Percentiles rank a stretch among this genome's conserved stretches.
These are phyloP conservation scores for Eupithecia subfuscata DNA, from an alignment of 2,888 invertebrate species.

Conservation along the genomic window DNA sequence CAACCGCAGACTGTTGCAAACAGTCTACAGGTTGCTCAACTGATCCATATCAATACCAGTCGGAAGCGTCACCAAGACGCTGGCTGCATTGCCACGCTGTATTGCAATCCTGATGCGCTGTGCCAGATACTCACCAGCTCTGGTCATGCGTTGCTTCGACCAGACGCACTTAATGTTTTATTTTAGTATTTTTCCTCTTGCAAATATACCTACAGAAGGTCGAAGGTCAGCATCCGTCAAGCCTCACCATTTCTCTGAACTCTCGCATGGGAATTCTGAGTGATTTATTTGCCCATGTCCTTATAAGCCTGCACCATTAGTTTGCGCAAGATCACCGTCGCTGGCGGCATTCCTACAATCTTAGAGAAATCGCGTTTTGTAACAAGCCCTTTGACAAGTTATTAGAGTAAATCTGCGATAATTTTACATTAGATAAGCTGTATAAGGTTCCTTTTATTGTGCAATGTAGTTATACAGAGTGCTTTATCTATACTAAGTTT, in stretches of 20 bases:
- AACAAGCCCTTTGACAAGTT: conserved; percentile 27
- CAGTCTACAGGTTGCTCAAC: too few species aligned
- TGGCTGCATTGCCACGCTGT: too few species aligned
- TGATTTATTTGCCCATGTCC: conserved; percentile 12
- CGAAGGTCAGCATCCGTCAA: conserved; percentile 6
- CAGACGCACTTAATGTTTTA: too few species aligned
- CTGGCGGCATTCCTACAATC: conserved; percentile 22
- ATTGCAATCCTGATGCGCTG: too few species aligned
- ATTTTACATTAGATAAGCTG: background rate
- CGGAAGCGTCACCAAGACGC: too few species aligned
- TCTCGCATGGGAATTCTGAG: background rate
- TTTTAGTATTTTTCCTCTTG: background rate
- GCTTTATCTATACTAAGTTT: background rate
- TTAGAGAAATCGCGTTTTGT: conserved; percentile 33
- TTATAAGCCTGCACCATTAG: conserved; percentile 9
- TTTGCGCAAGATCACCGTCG: conserved; percentile 18
- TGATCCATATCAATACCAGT: too few species aligned
- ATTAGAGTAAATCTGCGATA: conserved; percentile 11
- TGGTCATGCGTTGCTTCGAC: too few species aligned
- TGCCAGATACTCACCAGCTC: too few species aligned
- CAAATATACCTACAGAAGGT: background rate
- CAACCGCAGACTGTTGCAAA: too few species aligned
- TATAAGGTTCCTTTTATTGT: background rate
- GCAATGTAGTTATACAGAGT: background rate
- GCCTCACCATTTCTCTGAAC: conserved; percentile 12